Conservation (phyloP, 1,140 invertebrate genomes). For the Coenobita brevimanus region DNA sequence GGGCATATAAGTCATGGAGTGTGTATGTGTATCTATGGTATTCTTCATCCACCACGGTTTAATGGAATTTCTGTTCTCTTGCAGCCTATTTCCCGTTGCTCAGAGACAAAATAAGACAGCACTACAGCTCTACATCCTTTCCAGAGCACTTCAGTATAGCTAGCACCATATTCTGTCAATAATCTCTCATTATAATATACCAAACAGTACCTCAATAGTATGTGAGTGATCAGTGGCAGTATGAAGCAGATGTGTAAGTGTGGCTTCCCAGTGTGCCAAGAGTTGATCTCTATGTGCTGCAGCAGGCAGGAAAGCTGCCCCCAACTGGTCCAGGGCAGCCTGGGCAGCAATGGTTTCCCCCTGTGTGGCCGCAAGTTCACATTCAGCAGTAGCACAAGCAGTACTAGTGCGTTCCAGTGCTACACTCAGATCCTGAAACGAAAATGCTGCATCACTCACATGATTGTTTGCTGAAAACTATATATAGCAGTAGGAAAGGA, state of each 20-base stretch:
- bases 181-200: too few relatives aligned
- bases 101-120: too few relatives aligned
- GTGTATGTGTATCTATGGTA: too few relatives aligned
- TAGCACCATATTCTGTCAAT: too few relatives aligned
- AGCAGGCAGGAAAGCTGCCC: slow-evolving; percentile 48
- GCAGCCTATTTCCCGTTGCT: too few relatives aligned
- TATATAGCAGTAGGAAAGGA: not conserved
- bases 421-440: slow-evolving; percentile 44
- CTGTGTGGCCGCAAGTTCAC: slow-evolving; percentile 27
- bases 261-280: slow-evolving; percentile 44
- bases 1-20: too few relatives aligned
- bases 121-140: too few relatives aligned
- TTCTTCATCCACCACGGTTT: too few relatives aligned
- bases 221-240: slow-evolving; percentile 37
- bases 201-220: slow-evolving; percentile 50
- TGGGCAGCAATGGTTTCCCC: slow-evolving; percentile 34
- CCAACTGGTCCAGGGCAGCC: slow-evolving; percentile 47
- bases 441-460: too few relatives aligned
- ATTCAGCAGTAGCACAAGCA: slow-evolving; percentile 20
- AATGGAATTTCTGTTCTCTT: too few relatives aligned
- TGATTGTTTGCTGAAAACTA: too few relatives aligned
- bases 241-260: slow-evolving; percentile 41
- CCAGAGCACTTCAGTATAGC: too few relatives aligned
- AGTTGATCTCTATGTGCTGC: slow-evolving; percentile 48
- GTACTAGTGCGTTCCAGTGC: slow-evolving; percentile 23